phyloP scores from a whole-genome alignment of 2,113 vertebrate species.

The Haplochromis vanheusdeni region DNA sequence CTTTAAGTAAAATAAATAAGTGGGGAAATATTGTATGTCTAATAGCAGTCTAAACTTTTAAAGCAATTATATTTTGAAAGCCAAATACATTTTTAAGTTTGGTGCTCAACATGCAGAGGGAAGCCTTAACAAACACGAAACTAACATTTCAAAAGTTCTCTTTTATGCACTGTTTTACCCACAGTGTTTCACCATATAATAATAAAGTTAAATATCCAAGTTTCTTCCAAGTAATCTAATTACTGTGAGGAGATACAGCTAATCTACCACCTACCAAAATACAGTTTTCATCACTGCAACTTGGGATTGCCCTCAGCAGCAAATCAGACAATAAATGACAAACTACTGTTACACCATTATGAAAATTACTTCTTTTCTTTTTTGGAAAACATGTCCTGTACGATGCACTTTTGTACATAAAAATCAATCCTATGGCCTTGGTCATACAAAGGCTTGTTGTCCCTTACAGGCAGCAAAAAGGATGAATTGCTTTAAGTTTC shows the following conservation, averaged over 20 bases:
- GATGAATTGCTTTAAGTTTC: slow-evolving; percentile 1
- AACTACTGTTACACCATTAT: slow-evolving; percentile 28
- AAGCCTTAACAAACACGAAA: neutral
- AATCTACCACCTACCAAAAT: slow-evolving; percentile 55
- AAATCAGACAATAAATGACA: slow-evolving; percentile 50
- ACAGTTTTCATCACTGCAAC: slow-evolving; percentile 48
- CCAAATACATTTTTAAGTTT: slow-evolving; percentile 13
- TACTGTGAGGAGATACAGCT: slow-evolving; percentile 25
- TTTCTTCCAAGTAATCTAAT: slow-evolving; percentile 32
- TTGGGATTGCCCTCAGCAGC: slow-evolving; percentile 48
- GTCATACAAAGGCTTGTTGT: slow-evolving; percentile 23
- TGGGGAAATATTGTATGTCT: neutral
- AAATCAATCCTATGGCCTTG: slow-evolving; percentile 44
- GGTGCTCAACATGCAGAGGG: neutral
- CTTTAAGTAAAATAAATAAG: slow-evolving; percentile 36
- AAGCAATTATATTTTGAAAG: slow-evolving; percentile 9
- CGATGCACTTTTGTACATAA: slow-evolving; percentile 38
- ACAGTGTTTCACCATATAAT: slow-evolving; percentile 22
- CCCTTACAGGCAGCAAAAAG: slow-evolving; percentile 45
- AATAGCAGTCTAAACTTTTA: neutral
- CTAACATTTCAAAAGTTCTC: slow-evolving; percentile 5
- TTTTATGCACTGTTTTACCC: neutral
- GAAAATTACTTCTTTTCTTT: slow-evolving; percentile 18
- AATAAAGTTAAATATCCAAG: slow-evolving; percentile 41
- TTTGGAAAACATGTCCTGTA: slow-evolving; percentile 31